Evolutionary conservation across 1,140 invertebrate species (phyloP).

Genomic region (Drosophila malerkotliana): DNA sequence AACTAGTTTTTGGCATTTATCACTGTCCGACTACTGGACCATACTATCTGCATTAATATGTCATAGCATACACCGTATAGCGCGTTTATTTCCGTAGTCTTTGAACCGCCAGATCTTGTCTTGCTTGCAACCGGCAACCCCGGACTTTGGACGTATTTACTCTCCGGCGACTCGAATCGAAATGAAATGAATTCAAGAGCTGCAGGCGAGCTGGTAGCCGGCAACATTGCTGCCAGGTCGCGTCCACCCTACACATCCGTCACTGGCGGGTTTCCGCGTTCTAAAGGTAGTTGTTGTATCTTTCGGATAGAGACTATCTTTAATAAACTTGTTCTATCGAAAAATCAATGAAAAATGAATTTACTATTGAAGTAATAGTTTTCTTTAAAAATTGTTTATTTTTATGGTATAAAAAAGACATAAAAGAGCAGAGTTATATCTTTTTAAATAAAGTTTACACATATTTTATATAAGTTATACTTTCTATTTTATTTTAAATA

Average conservation of each 20-base stretch:
- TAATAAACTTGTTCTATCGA: no score
- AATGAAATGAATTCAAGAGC: conserved; percentile 52
- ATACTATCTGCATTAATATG: conserved; percentile 47
- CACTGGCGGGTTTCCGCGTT: neutral
- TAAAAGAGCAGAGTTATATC: no score
- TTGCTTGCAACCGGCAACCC: conserved; percentile 11
- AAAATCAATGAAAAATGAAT: no score
- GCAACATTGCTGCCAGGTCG: conserved; percentile 15
- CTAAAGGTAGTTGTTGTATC: neutral
- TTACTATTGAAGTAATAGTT: neutral
- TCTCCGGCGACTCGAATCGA: conserved; percentile 54
- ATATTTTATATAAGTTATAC: no score
- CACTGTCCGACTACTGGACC: conserved; percentile 42
- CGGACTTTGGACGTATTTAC: conserved; percentile 46
- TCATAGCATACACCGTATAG: conserved; percentile 1
- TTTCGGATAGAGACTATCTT: neutral
- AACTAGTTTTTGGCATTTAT: conserved; percentile 45
- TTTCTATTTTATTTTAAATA: no score
- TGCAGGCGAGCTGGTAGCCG: conserved; percentile 25
- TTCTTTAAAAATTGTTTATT: no score
- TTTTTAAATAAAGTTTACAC: no score
- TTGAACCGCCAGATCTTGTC: conserved; percentile 7
- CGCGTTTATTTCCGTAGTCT: conserved; percentile 30
- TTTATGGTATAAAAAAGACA: no score
- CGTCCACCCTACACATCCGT: conserved; percentile 44